These are phyloP conservation scores for Lanistes nyassanus DNA, from an alignment of 1,140 invertebrate species.

Conservation along the genomic window DNA sequence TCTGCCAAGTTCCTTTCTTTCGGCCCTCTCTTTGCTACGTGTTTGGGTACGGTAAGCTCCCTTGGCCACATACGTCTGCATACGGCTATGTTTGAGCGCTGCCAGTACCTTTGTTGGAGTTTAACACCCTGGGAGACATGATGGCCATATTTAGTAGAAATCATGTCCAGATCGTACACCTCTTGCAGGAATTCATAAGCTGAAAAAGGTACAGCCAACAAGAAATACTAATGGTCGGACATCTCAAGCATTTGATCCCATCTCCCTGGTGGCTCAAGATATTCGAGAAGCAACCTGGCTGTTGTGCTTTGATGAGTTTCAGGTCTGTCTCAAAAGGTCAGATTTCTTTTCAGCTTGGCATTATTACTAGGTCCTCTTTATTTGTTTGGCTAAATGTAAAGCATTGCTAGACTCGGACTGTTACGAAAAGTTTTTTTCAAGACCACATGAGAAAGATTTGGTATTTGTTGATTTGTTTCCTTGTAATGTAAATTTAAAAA, in stretches of 20 bases:
- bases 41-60: too few species aligned
- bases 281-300: conserved; percentile 89
- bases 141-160: not conserved
- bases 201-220: conserved; percentile 56
- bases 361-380: not conserved
- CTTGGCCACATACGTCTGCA: too few species aligned
- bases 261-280: conserved; percentile 88
- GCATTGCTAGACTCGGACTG: too few species aligned
- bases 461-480: not conserved
- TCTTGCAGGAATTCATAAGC: conserved; percentile 68
- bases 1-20: too few species aligned
- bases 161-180: not conserved
- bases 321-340: conserved; percentile 73
- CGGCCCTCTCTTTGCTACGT: too few species aligned
- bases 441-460: not conserved
- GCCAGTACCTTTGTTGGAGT: too few species aligned
- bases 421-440: not conserved
- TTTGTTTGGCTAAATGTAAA: too few species aligned
- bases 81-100: too few species aligned
- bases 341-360: not conserved
- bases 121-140: not conserved
- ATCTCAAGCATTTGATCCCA: conserved; percentile 83
- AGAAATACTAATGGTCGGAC: conserved; percentile 46
- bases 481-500: too few species aligned
- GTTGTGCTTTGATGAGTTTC: conserved; percentile 99